phyloP scores from a whole-genome alignment of 1,140 invertebrate species.

The Hydropsyche tenuis region DNA sequence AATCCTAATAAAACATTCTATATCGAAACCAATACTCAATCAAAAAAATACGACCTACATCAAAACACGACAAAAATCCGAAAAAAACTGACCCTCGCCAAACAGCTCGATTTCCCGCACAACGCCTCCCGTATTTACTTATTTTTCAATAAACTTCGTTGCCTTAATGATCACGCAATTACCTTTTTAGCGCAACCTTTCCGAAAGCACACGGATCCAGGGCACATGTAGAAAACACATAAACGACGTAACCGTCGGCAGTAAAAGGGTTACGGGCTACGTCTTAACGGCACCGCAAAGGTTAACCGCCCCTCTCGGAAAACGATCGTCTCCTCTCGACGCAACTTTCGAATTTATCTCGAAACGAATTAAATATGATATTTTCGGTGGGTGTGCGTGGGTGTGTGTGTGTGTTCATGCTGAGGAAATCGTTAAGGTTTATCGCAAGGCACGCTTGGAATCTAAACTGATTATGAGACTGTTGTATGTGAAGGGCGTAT shows the following conservation, averaged over 20 bases:
- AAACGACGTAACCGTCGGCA: conserved; percentile 12
- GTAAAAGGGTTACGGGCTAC: conserved; percentile 9
- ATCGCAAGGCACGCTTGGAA: background rate
- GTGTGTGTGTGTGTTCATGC: no score
- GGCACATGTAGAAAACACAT: background rate
- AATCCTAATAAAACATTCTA: no score
- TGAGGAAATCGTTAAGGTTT: conserved; percentile 3
- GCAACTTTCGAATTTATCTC: conserved; percentile 3
- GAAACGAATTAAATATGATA: conserved; percentile 22
- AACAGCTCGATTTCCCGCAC: no score
- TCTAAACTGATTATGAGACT: background rate
- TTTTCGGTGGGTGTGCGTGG: background rate
- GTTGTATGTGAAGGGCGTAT: no score
- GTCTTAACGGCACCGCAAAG: background rate
- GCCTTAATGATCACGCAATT: background rate
- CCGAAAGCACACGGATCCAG: background rate
- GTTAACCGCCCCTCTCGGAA: background rate
- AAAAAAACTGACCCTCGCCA: no score
- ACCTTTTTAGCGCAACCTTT: background rate
- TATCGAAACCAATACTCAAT: no score
- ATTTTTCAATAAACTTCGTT: conserved; percentile 8
- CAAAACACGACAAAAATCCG: no score
- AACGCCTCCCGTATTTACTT: background rate
- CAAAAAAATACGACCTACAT: no score
- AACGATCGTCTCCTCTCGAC: background rate